These are phyloP conservation scores for Columbina picui DNA, from an alignment of 2,113 vertebrate species.

Conservation along the genomic window DNA sequence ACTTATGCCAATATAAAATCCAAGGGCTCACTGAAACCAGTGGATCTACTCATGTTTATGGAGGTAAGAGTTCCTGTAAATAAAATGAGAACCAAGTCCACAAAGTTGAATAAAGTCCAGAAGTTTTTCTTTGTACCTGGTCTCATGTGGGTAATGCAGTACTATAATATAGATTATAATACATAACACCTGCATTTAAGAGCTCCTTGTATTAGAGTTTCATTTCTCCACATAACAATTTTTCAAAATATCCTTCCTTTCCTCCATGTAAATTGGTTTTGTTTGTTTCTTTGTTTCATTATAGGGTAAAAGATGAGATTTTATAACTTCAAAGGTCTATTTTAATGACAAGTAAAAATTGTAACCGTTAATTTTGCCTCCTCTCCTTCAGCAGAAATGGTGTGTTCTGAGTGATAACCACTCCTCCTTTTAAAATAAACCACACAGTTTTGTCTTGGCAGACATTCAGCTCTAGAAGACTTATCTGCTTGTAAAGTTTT, in stretches of 20 bases:
- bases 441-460: conserved; percentile 44
- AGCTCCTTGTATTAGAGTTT: neutral
- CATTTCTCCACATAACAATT: neutral
- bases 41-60: neutral
- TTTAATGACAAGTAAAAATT: conserved; percentile 45
- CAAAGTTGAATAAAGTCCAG: neutral
- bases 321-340: neutral
- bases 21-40: neutral
- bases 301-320: neutral
- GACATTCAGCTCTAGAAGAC: conserved; percentile 38
- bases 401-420: conserved; percentile 50
- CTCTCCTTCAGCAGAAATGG: neutral
- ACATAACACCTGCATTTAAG: neutral
- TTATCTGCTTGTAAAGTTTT: conserved; percentile 69
- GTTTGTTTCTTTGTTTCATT: neutral
- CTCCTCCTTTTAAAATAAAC: conserved; percentile 62
- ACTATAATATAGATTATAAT: neutral
- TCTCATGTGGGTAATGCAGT: neutral
- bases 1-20: neutral
- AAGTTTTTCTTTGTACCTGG: neutral
- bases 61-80: neutral
- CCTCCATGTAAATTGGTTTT: neutral
- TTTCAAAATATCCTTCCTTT: neutral
- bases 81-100: neutral
- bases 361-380: conserved; percentile 40